Percentiles rank a stretch among this genome's conserved stretches.
Conservation (phyloP, 2,797 vertebrate genomes). For the Microchirus variegatus region DNA sequence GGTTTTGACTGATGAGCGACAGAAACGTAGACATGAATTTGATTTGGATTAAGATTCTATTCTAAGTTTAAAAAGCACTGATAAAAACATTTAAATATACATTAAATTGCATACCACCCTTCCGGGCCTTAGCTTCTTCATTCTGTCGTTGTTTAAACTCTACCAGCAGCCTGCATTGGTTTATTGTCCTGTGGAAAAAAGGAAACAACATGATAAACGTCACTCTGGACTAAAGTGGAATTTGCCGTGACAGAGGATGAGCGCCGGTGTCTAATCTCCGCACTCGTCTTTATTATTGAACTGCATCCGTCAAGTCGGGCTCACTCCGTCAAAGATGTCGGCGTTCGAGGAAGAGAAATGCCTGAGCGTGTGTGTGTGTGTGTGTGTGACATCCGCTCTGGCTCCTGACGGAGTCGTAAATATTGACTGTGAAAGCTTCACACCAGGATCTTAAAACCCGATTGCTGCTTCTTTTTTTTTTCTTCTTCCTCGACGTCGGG, state of each 20-base stretch:
- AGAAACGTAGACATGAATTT: too few relatives aligned
- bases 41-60: too few relatives aligned
- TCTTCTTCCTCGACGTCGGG: constrained; percentile 34
- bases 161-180: not conserved
- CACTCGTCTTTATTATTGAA: constrained; percentile 26
- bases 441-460: constrained; percentile 31
- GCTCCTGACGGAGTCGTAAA: constrained; percentile 45
- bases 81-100: too few relatives aligned
- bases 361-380: constrained; percentile 7
- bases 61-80: too few relatives aligned
- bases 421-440: constrained; percentile 49
- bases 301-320: constrained; percentile 34
- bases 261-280: too few relatives aligned
- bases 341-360: constrained; percentile 22
- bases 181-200: not conserved
- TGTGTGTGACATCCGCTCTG: constrained; percentile 32
- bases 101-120: too few relatives aligned
- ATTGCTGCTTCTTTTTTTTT: constrained; percentile 34
- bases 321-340: constrained; percentile 38
- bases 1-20: too few relatives aligned
- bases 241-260: too few relatives aligned
- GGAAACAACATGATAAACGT: not conserved
- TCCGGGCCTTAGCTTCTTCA: too few relatives aligned
- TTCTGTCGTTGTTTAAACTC: too few relatives aligned
- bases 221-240: not conserved